A percentile compares a stretch with the other conserved stretches of the same genome.
Evolutionary conservation across 2,113 vertebrate species (phyloP).

Genomic region (Seriola aureovittata): DNA sequence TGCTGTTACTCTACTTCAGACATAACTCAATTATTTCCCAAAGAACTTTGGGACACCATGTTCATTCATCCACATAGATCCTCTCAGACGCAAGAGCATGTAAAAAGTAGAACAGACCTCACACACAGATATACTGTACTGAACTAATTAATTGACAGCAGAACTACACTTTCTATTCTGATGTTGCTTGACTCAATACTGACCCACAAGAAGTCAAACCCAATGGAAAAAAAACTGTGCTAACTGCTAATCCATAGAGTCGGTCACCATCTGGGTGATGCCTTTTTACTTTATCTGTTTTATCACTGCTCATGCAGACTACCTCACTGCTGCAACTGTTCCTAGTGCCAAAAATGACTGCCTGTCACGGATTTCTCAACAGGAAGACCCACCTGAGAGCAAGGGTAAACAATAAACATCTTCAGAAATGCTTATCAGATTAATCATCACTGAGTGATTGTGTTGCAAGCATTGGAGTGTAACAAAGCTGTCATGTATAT

Average conservation of each 20-base stretch:
- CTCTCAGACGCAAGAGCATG: not conserved
- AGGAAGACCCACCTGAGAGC: conserved; percentile 36
- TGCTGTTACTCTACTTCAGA: not conserved
- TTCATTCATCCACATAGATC: not conserved
- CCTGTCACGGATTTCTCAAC: conserved; percentile 19
- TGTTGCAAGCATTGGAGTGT: not conserved
- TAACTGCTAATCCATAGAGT: conserved; percentile 41
- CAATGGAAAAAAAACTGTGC: not conserved
- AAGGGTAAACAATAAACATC: conserved; percentile 11
- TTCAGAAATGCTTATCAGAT: not conserved
- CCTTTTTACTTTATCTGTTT: conserved; percentile 26
- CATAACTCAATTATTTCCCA: not conserved
- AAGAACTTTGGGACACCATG: not conserved
- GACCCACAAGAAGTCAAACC: conserved; percentile 9
- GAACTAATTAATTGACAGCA: not conserved
- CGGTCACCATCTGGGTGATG: conserved; percentile 22
- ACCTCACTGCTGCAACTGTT: conserved; percentile 8
- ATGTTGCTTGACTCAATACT: not conserved
- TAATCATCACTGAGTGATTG: not conserved
- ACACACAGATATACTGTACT: not conserved
- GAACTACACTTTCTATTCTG: conserved; percentile 14
- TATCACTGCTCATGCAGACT: conserved; percentile 3
- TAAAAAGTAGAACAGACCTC: not conserved
- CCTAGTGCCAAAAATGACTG: conserved; percentile 43
- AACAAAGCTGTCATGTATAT: not conserved